Evolutionary conservation across 2,797 vertebrate genomes (phyloP).

Genomic region (Gorsachius magnificus): DNA sequence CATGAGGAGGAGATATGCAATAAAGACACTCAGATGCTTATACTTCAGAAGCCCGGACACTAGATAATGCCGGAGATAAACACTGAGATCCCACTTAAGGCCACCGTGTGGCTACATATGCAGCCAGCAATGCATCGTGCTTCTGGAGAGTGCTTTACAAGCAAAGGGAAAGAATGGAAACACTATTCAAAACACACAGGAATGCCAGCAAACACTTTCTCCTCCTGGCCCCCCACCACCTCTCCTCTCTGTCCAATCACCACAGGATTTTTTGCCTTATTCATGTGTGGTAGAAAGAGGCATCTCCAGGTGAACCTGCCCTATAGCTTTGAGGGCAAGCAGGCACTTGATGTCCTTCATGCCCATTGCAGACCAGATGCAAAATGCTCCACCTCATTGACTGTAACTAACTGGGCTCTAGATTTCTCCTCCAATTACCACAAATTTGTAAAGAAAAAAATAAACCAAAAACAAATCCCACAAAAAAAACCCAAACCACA

Average conservation of each 20-base stretch:
- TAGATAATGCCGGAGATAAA: not conserved
- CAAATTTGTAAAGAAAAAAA: not conserved
- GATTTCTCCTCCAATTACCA: not conserved
- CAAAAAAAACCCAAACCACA: not conserved
- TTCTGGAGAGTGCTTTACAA: not conserved
- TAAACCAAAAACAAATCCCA: not conserved
- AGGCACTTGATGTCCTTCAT: not conserved
- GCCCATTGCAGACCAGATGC: not conserved
- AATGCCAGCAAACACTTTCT: not conserved
- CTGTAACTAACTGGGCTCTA: not conserved
- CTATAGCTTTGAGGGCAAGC: not conserved
- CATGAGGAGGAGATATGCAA: not conserved
- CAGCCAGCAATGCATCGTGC: not conserved
- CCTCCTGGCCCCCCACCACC: not conserved
- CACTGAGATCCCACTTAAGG: not conserved
- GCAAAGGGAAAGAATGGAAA: not conserved
- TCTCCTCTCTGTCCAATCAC: not conserved
- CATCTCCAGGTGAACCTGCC: not conserved
- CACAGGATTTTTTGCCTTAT: not conserved
- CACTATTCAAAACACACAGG: not conserved
- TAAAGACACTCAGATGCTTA: not conserved
- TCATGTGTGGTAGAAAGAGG: not conserved
- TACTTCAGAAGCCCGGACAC: not conserved
- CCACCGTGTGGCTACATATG: not conserved
- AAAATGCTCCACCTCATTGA: not conserved